phyloP scores from a whole-genome alignment of 2,888 invertebrate species.

The Clepsis dumicolana region DNA sequence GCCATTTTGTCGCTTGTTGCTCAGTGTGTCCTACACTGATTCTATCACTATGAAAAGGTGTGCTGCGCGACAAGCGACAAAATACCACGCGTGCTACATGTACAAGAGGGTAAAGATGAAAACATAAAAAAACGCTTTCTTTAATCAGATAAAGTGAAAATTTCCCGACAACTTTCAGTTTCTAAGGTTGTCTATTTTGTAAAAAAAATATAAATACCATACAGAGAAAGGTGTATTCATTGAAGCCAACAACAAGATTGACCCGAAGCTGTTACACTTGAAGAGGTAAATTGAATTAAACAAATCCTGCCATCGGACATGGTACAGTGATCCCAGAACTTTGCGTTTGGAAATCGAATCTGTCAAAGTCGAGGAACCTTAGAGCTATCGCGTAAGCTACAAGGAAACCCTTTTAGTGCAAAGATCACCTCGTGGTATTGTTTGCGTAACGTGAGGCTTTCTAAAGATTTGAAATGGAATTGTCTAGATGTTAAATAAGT shows the following conservation, averaged over 20 bases:
- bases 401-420: slow-evolving; percentile 71
- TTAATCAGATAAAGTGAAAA: too few species aligned
- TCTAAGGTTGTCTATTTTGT: too few species aligned
- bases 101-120: too few species aligned
- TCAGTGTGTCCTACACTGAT: too few species aligned
- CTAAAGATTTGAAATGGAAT: slow-evolving; percentile 9
- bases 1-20: too few species aligned
- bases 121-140: too few species aligned
- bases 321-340: slow-evolving; percentile 48
- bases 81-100: too few species aligned
- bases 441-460: slow-evolving; percentile 52
- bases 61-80: too few species aligned
- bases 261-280: neutral
- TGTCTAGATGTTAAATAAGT: neutral
- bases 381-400: slow-evolving; percentile 59
- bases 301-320: slow-evolving; percentile 5
- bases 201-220: neutral
- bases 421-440: slow-evolving; percentile 57
- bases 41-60: too few species aligned
- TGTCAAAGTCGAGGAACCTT: slow-evolving; percentile 58
- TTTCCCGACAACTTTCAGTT: too few species aligned
- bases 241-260: neutral
- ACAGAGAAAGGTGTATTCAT: neutral
- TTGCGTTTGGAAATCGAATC: slow-evolving; percentile 70
- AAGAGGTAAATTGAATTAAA: slow-evolving; percentile 4